Evolutionary conservation across 2,888 invertebrate species (phyloP), one percentile per base, ranked within the genome.

Genomic region (Ypsolopha sequella): DNA sequence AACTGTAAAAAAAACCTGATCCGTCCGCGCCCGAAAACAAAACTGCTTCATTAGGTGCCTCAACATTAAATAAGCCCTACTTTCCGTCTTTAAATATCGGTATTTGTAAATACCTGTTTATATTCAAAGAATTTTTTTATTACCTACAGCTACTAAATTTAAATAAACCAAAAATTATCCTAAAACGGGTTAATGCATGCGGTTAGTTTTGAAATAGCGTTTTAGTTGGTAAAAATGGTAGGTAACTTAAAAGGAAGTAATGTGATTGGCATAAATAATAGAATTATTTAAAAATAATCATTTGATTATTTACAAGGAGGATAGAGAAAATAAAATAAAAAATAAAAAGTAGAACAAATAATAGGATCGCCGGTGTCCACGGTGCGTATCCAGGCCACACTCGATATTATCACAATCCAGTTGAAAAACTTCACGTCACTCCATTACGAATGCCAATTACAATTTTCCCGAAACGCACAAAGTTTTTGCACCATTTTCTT

Each of bases 1-100:
- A 84, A 81, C 81, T 82, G 81, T 84, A 81, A 81, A 82, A n/a
- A 56, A 73, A 73, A 82, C 84, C 82, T 76, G 68, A 80, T 79
- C 76, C 61, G 59, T 80, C 77, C 78, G 69, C 58, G 66, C 76
- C 75, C 80, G 72, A 80, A 82, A 81, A 75, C 64, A 60, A 64
- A 69, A 24, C 24, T 24, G 67, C 48, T 33, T 45, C 51, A 36
- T 45, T 51, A 45, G 45, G 10, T 24, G 24, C 14, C 35, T 45
- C 36, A 43, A 43, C 2, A 36, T 45, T 51, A 36, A 51, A 45
- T 24, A 69, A 66, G 60, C 63, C 63, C 56, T 61, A 71, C 55
- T 73, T 73, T 11, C 34, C 8, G n/a, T 10, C 11, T 6, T 13
- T 7, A 47, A 11, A 47, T 47, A 36, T 47, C 47, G 47, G 47